Conservation (phyloP, 2,888 invertebrate genomes). For the Mythimna albipuncta region DNA sequence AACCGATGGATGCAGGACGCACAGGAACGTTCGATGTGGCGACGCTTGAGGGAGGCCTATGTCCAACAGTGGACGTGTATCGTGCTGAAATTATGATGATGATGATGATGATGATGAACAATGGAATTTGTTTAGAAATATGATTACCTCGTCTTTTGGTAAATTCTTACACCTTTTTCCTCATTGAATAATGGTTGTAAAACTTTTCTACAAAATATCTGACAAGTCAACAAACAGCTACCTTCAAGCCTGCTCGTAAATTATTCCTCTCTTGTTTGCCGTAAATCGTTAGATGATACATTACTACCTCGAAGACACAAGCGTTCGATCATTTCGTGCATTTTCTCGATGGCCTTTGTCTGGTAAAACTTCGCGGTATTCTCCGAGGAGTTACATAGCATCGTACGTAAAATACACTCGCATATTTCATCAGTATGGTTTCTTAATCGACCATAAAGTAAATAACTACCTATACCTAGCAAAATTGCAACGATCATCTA, state of each 20-base stretch:
- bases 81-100: too few relatives aligned
- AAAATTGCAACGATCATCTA: too few relatives aligned
- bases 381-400: not conserved
- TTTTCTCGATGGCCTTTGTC: slow-evolving; percentile 4
- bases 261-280: slow-evolving; percentile 6
- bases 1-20: too few relatives aligned
- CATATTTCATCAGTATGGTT: too few relatives aligned
- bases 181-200: not conserved
- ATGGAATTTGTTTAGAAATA: not conserved
- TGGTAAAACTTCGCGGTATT: not conserved
- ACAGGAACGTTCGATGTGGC: too few relatives aligned
- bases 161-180: not conserved
- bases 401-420: too few relatives aligned
- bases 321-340: not conserved
- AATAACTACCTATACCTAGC: too few relatives aligned
- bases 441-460: too few relatives aligned
- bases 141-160: not conserved
- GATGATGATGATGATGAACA: too few relatives aligned
- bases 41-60: too few relatives aligned
- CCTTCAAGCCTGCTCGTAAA: not conserved
- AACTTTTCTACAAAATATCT: not conserved
- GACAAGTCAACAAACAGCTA: not conserved
- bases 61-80: too few relatives aligned
- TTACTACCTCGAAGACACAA: not conserved
- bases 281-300: slow-evolving; percentile 1